A percentile compares a stretch with the other conserved stretches of the same genome.
Conservation (phyloP, 2,797 vertebrate genomes). For the Argyrosomus regius region DNA sequence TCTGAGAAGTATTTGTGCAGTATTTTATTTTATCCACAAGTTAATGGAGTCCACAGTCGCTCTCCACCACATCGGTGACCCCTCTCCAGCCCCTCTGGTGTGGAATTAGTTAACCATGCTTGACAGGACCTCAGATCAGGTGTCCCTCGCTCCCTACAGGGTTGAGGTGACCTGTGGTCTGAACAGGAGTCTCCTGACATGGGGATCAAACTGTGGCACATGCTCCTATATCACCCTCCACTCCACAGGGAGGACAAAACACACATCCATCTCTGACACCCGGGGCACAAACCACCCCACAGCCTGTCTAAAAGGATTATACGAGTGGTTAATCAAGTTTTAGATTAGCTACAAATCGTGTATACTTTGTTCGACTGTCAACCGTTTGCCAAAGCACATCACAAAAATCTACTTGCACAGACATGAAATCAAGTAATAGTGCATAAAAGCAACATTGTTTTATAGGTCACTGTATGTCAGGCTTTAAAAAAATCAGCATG, state of each 20-base stretch:
- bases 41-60: constrained; percentile 13
- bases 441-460: not conserved
- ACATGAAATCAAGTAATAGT: constrained; percentile 13
- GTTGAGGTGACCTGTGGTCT: constrained; percentile 65
- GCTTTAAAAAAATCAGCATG: not conserved
- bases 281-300: not conserved
- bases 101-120: constrained; percentile 68
- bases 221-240: constrained; percentile 52
- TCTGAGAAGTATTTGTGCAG: not conserved
- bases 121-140: constrained; percentile 76
- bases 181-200: constrained; percentile 70
- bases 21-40: constrained; percentile 20
- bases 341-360: not conserved
- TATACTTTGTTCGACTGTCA: not conserved
- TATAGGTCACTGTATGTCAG: not conserved
- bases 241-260: constrained; percentile 44
- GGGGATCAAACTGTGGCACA: constrained; percentile 71
- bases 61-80: constrained; percentile 10
- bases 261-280: constrained; percentile 53
- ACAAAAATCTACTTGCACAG: not conserved
- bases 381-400: not conserved
- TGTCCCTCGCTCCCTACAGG: constrained; percentile 59
- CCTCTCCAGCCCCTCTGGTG: constrained; percentile 25
- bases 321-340: not conserved
- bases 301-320: not conserved